These are phyloP conservation scores for Rapana venosa DNA, from an alignment of 2,888 invertebrate genomes.

Conservation along the genomic window DNA sequence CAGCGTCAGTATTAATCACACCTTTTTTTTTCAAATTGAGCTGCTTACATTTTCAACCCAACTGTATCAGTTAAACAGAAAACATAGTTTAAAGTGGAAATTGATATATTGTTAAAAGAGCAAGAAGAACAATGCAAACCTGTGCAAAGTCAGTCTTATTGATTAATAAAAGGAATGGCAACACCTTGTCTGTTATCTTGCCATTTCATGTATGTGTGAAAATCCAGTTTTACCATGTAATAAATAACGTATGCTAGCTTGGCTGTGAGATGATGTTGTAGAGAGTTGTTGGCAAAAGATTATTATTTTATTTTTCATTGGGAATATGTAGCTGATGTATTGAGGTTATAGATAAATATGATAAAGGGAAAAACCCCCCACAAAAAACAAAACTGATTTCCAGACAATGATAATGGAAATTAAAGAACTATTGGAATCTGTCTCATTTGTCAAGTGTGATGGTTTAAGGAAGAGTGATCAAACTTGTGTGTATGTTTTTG, in stretches of 20 bases:
- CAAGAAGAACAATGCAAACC: no score
- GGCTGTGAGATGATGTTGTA: not conserved
- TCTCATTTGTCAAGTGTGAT: not conserved
- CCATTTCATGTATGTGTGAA: no score
- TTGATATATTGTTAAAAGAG: no score
- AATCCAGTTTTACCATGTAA: no score
- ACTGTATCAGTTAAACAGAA: no score
- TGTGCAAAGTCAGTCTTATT: no score
- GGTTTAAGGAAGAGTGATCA: not conserved
- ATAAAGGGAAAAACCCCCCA: not conserved
- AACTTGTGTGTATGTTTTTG: not conserved
- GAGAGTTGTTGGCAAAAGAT: not conserved
- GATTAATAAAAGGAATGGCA: no score
- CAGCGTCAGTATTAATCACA: no score
- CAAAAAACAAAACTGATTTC: not conserved
- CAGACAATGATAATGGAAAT: not conserved
- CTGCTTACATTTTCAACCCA: no score
- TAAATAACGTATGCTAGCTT: not conserved
- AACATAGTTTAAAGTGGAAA: no score
- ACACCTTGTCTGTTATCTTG: no score
- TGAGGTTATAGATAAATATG: not conserved
- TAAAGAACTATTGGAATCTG: not conserved
- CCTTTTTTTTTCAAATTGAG: no score
- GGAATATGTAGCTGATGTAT: slow-evolving; percentile 6
- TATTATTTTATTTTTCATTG: not conserved